Evolutionary conservation across 2,113 vertebrate species (phyloP), one percentile per base, ranked within the genome.

Genomic region (Tonatia bakeri): DNA sequence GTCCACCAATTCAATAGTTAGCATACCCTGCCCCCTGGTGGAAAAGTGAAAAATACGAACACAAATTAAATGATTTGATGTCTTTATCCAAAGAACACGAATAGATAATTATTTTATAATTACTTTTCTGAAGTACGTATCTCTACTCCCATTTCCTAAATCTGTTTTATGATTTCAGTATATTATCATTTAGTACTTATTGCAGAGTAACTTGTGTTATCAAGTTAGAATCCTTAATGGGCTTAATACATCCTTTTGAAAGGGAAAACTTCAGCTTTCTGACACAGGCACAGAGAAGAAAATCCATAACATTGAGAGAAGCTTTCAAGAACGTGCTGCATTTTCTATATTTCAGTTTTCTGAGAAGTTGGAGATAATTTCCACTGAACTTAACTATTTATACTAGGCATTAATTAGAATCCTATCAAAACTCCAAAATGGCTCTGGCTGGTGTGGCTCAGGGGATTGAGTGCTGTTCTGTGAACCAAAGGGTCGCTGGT

Each of bases 1-100:
- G 0, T 15, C 6, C 22, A 50, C 20, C 36, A n/a, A 26, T 80
- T 69, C 95, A 98, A 81, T 14, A 92, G 73, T 82, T 76, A 80
- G 94, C 61, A 93, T 86, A 47, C 72, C 89, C 94, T 97, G 98
- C 98, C 98, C 98, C 97, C 98, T 81, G 33, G 96, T 97, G 98
- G 97, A 96, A 11, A 4, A 9, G 1, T 0, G 10, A 64, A 82
- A 94, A 77, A 11, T 36, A 26, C 56, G 67, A 16, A 3, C 38
- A 24, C 70, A 93, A 83, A 91, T 45, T 40, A 28, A 87, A 83
- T 31, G 12, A 79, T 54, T 72, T 40, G 4, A 54, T 47, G 43
- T 67, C 12, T 83, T 91, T 79, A 80, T 13, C n/a, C 10, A 75
- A 79, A 90, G 26, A 82, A 76, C 9, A 59, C 28, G 36, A 94